Base-by-base conservation (phyloP, 2,113 vertebrate species). In the Rhegmatorhina hoffmannsi region DNA sequence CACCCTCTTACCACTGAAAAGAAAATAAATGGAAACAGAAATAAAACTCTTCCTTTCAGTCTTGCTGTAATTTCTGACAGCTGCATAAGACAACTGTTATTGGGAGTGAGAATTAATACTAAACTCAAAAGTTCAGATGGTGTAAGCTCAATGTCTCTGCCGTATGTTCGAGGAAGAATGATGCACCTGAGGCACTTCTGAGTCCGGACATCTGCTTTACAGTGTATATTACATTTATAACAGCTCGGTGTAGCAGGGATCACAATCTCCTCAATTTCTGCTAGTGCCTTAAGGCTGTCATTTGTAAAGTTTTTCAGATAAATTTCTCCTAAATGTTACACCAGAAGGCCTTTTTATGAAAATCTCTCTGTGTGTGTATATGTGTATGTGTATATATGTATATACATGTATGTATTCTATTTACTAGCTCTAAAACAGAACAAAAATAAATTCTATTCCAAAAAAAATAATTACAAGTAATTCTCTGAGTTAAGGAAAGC, bases 141-240 rank as follows among this genome's bases (percentile, higher is more conserved):
- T 73, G n/a, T 75, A 76, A 90, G 64, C 83, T 90, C 84, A 94
- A 86, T 88, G 88, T 76, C 52, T 95, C 79, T 94, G 80, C 64
- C 11, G 3, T 95, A 67, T 93, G 82, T 90, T 44, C 84, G 46
- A 84, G 82, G 64, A 87, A 93, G 83, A 90, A 89, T 79, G 89
- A 76, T 81, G 82, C 84, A 97, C 96, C 95, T 96, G 91, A 96
- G 94, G 94, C 94, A 91, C 62, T 94, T 93, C 58, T 82, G 86
- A 90, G 68, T 36, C 74, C 17, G 46, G 60, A 91, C 95, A 96
- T 95, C 88, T 95, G 96, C 81, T 96, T 93, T 93, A 81, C 60
- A 94, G 87, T 81, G 38, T 83, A 81, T 94, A 81, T 94, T 89
- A 58, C 74, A 85, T 85, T 80, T 64, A 50, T 89, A 95, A 83